Evolutionary conservation across 2,888 invertebrate genomes (phyloP).

Genomic region (Coleophora flavipennella): DNA sequence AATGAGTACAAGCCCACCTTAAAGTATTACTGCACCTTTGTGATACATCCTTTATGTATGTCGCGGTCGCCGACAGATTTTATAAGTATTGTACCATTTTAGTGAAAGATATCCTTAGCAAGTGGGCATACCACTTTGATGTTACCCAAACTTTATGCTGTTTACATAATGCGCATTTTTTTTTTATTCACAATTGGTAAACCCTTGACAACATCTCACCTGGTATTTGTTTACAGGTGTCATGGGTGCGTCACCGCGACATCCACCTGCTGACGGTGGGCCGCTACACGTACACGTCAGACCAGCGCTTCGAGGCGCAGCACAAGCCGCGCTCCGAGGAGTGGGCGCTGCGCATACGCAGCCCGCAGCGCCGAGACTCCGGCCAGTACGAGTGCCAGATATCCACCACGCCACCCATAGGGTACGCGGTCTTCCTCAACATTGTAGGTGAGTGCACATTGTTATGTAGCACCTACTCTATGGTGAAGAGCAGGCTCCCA

Average conservation of each 20-base stretch:
- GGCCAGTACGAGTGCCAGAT: constrained; percentile 94
- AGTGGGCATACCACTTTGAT: too few relatives aligned
- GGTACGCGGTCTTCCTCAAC: constrained; percentile 84
- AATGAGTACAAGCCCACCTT: too few relatives aligned
- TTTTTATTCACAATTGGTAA: too few relatives aligned
- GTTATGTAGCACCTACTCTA: not conserved
- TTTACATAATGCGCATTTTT: too few relatives aligned
- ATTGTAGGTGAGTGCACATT: constrained; percentile 81
- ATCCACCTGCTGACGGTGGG: constrained; percentile 92
- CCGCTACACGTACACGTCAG: constrained; percentile 88
- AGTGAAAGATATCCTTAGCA: too few relatives aligned
- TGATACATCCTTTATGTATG: too few relatives aligned
- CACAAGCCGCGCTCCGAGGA: constrained; percentile 90
- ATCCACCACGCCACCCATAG: constrained; percentile 90
- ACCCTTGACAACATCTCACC: too few relatives aligned
- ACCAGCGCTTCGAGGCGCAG: constrained; percentile 85
- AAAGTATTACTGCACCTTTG: too few relatives aligned
- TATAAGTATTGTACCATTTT: too few relatives aligned
- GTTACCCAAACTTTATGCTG: too few relatives aligned
- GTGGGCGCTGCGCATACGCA: constrained; percentile 81
- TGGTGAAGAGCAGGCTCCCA: not conserved
- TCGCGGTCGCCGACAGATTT: too few relatives aligned
- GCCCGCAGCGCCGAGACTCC: constrained; percentile 85
- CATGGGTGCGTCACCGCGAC: constrained; percentile 93
- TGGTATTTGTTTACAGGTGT: constrained; percentile 78